A percentile compares a stretch with the other conserved stretches of the same genome.
These are phyloP conservation scores for Pachypsylla venusta DNA, from an alignment of 1,140 invertebrate species.

Conservation along the genomic window DNA sequence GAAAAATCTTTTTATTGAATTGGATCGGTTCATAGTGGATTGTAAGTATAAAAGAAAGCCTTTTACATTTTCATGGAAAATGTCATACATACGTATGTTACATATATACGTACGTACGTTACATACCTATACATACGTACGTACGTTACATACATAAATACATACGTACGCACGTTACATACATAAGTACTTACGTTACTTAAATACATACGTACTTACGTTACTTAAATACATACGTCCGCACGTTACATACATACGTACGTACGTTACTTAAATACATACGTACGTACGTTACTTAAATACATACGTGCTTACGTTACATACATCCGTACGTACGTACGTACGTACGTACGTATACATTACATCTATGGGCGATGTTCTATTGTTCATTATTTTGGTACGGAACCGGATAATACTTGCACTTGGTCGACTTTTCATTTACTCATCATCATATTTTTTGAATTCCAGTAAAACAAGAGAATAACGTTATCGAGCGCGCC, in stretches of 20 bases:
- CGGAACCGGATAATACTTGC: too few species aligned
- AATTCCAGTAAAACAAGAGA: slow-evolving; percentile 37
- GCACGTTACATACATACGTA: too few species aligned
- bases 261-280: too few species aligned
- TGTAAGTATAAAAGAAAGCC: too few species aligned
- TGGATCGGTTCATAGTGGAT: slow-evolving; percentile 38
- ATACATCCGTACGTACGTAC: not conserved
- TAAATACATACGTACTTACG: not conserved
- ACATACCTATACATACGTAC: too few species aligned
- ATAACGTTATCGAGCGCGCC: slow-evolving; percentile 37
- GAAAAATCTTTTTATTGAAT: slow-evolving; percentile 37
- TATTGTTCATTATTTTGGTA: too few species aligned
- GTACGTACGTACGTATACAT: too few species aligned
- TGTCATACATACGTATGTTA: too few species aligned
- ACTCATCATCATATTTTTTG: slow-evolving; percentile 14
- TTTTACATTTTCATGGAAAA: too few species aligned
- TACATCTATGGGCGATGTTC: too few species aligned
- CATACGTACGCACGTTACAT: not conserved
- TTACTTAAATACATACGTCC: too few species aligned
- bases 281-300: not conserved
- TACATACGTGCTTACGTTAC: not conserved
- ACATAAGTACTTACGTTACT: not conserved
- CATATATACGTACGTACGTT: too few species aligned
- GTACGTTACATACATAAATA: not conserved
- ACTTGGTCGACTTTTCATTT: not conserved